These are phyloP conservation scores for Drosophila mimetica DNA, from an alignment of 2,888 invertebrate genomes.

Conservation along the genomic window DNA sequence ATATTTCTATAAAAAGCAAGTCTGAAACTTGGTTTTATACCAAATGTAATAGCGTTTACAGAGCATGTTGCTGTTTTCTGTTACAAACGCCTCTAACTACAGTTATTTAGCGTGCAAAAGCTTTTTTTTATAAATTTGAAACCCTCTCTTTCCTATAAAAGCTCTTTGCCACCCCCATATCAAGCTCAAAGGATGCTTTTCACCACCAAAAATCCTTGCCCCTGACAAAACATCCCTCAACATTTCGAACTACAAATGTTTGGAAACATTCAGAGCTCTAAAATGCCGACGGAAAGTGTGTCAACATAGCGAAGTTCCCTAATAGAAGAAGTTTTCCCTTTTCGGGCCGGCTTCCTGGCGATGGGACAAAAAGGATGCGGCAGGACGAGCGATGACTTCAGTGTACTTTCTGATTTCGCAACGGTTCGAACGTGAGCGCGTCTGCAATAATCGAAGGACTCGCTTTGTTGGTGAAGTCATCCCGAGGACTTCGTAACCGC, in stretches of 20 bases:
- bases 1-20: background rate
- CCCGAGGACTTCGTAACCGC: constrained; percentile 23
- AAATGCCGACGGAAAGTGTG: constrained; percentile 19
- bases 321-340: constrained; percentile 46
- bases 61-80: background rate
- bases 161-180: background rate
- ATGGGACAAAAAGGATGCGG: constrained; percentile 69
- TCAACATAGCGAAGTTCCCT: constrained; percentile 49
- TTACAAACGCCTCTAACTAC: background rate
- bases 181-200: constrained; percentile 2
- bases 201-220: background rate
- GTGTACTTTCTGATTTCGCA: constrained; percentile 74
- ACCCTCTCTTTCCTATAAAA: background rate
- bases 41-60: background rate
- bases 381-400: constrained; percentile 73
- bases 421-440: constrained; percentile 73
- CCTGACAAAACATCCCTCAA: constrained; percentile 15
- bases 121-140: background rate
- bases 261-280: constrained; percentile 2
- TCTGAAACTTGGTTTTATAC: constrained; percentile 42
- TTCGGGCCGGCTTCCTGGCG: constrained; percentile 35
- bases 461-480: constrained; percentile 13
- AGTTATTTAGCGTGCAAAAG: too few relatives aligned
- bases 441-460: constrained; percentile 37
- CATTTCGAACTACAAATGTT: constrained; percentile 40